A percentile compares a stretch with the other conserved stretches of the same genome.
Conservation (phyloP, 2,888 invertebrate species). For the Digitonthophagus gazella region DNA sequence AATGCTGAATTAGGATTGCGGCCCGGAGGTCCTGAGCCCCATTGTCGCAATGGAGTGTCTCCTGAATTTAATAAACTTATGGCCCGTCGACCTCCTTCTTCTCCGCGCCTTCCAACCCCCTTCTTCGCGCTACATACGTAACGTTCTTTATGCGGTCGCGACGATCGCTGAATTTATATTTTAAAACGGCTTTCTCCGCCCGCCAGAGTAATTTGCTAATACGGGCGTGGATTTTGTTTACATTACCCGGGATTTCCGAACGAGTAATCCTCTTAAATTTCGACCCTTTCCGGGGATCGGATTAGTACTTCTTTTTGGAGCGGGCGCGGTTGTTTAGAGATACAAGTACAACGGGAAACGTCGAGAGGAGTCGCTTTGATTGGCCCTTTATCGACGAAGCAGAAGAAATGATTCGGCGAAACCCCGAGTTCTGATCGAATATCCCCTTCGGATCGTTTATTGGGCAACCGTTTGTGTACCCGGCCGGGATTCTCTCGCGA, state of each 20-base stretch:
- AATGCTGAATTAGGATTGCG: background rate
- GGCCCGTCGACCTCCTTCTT: background rate
- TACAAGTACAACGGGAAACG: background rate
- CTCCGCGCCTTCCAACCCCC: background rate
- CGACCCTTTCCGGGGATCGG: background rate
- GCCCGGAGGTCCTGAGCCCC: background rate
- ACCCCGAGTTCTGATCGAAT: background rate
- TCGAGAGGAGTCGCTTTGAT: background rate
- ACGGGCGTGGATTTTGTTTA: background rate
- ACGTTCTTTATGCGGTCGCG: background rate
- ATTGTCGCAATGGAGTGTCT: background rate
- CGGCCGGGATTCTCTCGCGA: constrained; percentile 4
- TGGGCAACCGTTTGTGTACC: constrained; percentile 13
- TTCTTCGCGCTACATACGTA: background rate
- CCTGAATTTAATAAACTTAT: background rate
- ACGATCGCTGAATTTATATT: background rate
- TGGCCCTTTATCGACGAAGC: background rate
- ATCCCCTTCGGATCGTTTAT: constrained; percentile 8
- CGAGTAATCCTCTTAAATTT: background rate
- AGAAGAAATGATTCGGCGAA: constrained; percentile 1
- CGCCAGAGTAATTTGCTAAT: background rate
- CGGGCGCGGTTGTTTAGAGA: background rate
- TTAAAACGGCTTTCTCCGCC: no score
- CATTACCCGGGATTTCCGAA: background rate
- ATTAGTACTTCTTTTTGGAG: background rate